Base-by-base conservation (phyloP, 2,797 vertebrate species). In the Emys orbicularis region DNA sequence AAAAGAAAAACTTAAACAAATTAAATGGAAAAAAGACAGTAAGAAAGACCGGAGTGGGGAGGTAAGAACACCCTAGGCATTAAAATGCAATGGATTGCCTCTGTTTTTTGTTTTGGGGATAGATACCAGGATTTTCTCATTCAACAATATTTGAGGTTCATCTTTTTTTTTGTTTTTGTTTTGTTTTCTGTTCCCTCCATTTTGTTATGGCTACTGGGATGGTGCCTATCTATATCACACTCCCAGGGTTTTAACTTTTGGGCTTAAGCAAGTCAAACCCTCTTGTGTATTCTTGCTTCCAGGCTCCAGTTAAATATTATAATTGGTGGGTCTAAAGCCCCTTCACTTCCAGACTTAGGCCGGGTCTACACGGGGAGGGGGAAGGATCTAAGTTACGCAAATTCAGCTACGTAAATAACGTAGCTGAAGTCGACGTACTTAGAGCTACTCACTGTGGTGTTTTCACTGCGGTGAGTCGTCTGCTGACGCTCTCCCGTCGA, bases 191-290 rank as follows among this genome's bases (percentile, higher is more conserved):
- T 21, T 79, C 12, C 19, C 21, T 74, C 41, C 23, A 74, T 65
- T n/a, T 34, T 65, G 19, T 74, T 0, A 0, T 11, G 29, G 52
- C 81, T 89, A 81, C 50, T 90, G 77, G 4, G 1, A 52, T 81
- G 19, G 1, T 2, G 9, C 65, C 59, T 92, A 37, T 76, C 37
- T 83, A 27, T 61, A 94, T 95, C 79, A 81, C 41, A 25, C 72
- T 44, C 50, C 44, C 0, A 0, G 80, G 37, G 21, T 23, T 37
- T 13, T 79, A 27, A 37, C 21, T 11, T 76, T n/a, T 34, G 53
- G 12, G 16, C 16, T 83, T 83, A 83, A 93, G 86, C 61, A 27
- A 0, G 0, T 65, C 29, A 19, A 37, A 21, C 9, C 15, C 12
- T 79, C 61, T 89, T 65, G 1, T 2, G 84, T 47, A 72, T 76